A percentile compares a stretch with the other conserved stretches of the same genome.
These are phyloP conservation scores for Macrostomum lignano DNA, from an alignment of 1,140 invertebrate genomes.

Conservation along the genomic window DNA sequence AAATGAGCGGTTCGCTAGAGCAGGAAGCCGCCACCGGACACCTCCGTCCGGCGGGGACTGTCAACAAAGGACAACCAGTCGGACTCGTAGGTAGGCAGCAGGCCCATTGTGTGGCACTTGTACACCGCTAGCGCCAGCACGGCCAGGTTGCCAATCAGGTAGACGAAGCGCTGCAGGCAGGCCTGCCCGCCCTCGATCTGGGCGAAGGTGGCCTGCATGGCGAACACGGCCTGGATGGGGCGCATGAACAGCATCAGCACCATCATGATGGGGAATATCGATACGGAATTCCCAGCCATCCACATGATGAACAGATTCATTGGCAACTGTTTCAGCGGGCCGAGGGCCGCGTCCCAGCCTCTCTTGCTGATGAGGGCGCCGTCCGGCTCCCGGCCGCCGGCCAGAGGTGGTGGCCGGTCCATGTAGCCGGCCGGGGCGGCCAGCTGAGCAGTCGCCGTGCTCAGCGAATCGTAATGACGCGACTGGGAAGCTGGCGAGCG, in stretches of 20 bases:
- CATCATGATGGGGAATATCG: conserved; percentile 99
- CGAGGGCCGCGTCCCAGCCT: conserved; percentile 83
- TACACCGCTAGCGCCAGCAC: conserved; percentile 72
- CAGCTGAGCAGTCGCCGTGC: no score
- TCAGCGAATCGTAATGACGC: no score
- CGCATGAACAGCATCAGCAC: conserved; percentile 86
- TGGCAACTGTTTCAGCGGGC: conserved; percentile 63
- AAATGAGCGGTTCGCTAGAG: no score
- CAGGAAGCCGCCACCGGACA: neutral
- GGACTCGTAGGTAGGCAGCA: conserved; percentile 78
- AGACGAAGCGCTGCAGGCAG: conserved; percentile 58
- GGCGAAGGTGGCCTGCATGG: conserved; percentile 65
- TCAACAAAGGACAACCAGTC: conserved; percentile 46
- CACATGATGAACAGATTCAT: conserved; percentile 99
- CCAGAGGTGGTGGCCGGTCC: neutral
- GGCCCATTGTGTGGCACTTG: conserved; percentile 92
- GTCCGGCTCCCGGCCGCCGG: neutral
- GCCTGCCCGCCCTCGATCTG: conserved; percentile 75
- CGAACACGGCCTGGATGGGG: conserved; percentile 70
- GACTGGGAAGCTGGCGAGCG: no score
- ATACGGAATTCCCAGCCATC: conserved; percentile 95
- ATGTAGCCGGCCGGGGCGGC: neutral
- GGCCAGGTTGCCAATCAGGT: conserved; percentile 68
- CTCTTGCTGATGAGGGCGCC: conserved; percentile 29
- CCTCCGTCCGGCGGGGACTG: neutral